Evolutionary conservation across 2,797 vertebrate genomes (phyloP).

Genomic region (Pantherophis vulpinus): DNA sequence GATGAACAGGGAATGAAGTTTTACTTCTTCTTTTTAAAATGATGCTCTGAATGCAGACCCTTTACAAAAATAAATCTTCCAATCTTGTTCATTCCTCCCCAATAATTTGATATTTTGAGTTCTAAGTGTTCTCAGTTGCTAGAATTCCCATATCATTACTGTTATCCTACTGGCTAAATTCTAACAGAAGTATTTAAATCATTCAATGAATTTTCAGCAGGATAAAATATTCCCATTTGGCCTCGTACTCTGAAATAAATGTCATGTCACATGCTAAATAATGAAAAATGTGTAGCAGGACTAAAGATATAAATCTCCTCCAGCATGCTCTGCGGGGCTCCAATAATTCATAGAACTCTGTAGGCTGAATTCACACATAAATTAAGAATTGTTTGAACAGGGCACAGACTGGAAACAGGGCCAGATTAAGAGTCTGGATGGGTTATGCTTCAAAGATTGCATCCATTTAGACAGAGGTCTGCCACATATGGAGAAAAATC

Average conservation of each 20-base stretch:
- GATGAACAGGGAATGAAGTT: conserved; percentile 5
- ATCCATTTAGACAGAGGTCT: neutral
- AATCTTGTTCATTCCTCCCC: neutral
- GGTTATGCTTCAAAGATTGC: neutral
- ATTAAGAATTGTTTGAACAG: neutral
- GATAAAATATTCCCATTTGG: neutral
- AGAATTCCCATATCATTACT: neutral
- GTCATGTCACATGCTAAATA: neutral
- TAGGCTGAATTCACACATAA: neutral
- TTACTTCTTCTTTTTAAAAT: neutral
- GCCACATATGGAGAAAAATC: neutral
- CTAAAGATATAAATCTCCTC: neutral
- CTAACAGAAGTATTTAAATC: conserved; percentile 16
- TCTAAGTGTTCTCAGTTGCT: neutral
- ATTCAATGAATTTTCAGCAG: conserved; percentile 22
- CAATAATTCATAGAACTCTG: neutral
- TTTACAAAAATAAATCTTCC: neutral
- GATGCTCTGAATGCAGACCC: neutral
- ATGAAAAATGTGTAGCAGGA: neutral
- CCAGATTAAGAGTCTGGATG: neutral
- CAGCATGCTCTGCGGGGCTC: neutral
- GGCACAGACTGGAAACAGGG: neutral
- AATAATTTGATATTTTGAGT: neutral
- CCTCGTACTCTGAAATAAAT: neutral
- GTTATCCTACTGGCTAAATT: neutral